Base-by-base conservation (phyloP, 2,888 invertebrate species). In the Anoncus sp. region DNA sequence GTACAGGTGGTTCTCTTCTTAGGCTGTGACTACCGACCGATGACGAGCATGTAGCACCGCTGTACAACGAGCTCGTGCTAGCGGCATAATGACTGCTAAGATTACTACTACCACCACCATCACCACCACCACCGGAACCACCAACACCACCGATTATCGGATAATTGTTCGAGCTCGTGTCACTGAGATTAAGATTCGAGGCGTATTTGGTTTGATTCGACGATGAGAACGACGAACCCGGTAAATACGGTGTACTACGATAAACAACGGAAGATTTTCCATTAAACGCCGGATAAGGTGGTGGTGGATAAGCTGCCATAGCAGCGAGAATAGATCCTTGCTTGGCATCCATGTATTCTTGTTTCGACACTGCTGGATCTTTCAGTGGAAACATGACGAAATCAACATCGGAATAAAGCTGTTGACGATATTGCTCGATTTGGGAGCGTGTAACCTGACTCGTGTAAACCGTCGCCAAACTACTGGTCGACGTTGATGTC, bases 311-410 rank as follows among this genome's bases (percentile, higher is more conserved):
- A n/a, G 92, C 91, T 2, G 94, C 93, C 85, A 93, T 91, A 51
- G 94, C 94, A 0, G 94, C 95, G 85, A 95, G 91, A 14, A 96
- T 92, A 45, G 96, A 96, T 0, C 96, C 95, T 86, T 97, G 94
- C 89, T 97, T 97, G 65, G 97, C 96, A 87, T 98, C 97, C 83
- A 97, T 93, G 91, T 98, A 98, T 89, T 98, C 97, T 90, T 97
- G 97, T 88, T 97, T 97, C 81, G 97, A 97, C 55, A 97, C 94
- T 0, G 96, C 95, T 10, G 97, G 97, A 91, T 98, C 97, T 91
- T 97, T 97, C 79, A 97, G 91, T 0, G 97, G 97, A 87, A 97
- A 98, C 89, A 97, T 97, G 7, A 98, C 97, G 87, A 97, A 98
- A 91, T 98, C 97, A 3, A 97, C 97, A 87, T 98, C 97, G 77